phyloP scores from a whole-genome alignment of 1,140 invertebrate genomes.

The Platyscapa corneri region DNA sequence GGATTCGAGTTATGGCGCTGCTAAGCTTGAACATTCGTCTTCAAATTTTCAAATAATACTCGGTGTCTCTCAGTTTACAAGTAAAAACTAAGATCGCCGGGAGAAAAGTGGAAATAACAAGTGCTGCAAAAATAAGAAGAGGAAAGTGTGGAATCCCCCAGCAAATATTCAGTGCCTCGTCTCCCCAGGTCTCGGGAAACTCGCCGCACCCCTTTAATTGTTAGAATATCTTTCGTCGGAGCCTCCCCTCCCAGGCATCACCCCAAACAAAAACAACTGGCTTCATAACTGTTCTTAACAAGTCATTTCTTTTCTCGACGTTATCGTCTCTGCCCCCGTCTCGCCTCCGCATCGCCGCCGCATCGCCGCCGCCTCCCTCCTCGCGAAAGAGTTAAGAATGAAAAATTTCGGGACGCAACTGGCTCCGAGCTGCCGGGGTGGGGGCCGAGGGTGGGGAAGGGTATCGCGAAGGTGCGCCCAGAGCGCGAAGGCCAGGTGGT shows the following conservation, averaged over 20 bases:
- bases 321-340: conserved; percentile 20
- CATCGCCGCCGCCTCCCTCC: too few species aligned
- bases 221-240: conserved; percentile 30
- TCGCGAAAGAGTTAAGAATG: conserved; percentile 36
- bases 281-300: conserved; percentile 36
- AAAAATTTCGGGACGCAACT: conserved; percentile 51
- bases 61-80: too few species aligned
- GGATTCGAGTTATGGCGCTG: too few species aligned
- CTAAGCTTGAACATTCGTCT: too few species aligned
- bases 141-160: background rate
- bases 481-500: conserved; percentile 58
- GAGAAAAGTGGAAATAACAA: background rate
- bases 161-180: background rate
- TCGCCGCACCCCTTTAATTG: conserved; percentile 33
- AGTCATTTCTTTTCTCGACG: conserved; percentile 47
- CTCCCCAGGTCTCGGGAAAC: background rate
- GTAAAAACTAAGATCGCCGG: background rate
- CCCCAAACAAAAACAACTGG: background rate
- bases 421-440: background rate
- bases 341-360: too few species aligned
- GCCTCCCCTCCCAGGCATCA: background rate
- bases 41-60: too few species aligned
- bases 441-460: background rate
- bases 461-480: conserved; percentile 54
- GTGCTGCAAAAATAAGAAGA: background rate